phyloP scores from a whole-genome alignment of 64 coral and sea anemone genomes.

The Pocillopora verrucosa region DNA sequence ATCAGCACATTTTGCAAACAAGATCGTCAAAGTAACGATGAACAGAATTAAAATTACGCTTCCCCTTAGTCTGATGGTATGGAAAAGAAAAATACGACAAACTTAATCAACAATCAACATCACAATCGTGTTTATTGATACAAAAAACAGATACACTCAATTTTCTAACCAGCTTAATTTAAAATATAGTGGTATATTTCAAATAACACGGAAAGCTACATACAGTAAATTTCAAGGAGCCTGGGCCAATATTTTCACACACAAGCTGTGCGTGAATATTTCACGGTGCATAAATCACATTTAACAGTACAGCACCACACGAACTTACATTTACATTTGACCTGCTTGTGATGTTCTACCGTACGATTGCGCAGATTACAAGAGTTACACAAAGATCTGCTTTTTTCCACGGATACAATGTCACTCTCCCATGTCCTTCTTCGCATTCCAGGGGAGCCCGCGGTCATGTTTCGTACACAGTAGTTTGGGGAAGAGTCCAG shows the following conservation, averaged over 20 bases:
- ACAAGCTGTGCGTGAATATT: constrained; percentile 39
- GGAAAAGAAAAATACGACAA: too few relatives aligned
- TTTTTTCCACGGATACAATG: background rate
- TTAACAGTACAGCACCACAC: constrained; percentile 57
- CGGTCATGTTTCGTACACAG: constrained; percentile 1
- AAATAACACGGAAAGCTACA: background rate
- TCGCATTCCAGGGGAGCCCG: constrained; percentile 31
- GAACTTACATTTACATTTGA: constrained; percentile 43
- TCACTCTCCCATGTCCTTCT: constrained; percentile 52
- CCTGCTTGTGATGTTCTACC: constrained; percentile 3
- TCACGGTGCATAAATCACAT: constrained; percentile 15
- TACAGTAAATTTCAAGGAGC: background rate
- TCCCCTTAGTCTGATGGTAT: too few relatives aligned
- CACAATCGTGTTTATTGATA: background rate
- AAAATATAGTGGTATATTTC: too few relatives aligned
- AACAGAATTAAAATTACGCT: too few relatives aligned
- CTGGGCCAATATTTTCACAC: background rate
- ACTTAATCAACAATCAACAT: background rate
- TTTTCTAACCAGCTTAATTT: too few relatives aligned
- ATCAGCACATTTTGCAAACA: too few relatives aligned
- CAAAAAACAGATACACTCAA: too few relatives aligned
- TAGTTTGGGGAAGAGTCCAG: constrained; percentile 63
- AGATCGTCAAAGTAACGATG: too few relatives aligned
- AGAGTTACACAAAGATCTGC: constrained; percentile 24
- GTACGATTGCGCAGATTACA: background rate